Evolutionary conservation across 92 coral and sea anemone species (phyloP).

Genomic region (Actinernus sp.): DNA sequence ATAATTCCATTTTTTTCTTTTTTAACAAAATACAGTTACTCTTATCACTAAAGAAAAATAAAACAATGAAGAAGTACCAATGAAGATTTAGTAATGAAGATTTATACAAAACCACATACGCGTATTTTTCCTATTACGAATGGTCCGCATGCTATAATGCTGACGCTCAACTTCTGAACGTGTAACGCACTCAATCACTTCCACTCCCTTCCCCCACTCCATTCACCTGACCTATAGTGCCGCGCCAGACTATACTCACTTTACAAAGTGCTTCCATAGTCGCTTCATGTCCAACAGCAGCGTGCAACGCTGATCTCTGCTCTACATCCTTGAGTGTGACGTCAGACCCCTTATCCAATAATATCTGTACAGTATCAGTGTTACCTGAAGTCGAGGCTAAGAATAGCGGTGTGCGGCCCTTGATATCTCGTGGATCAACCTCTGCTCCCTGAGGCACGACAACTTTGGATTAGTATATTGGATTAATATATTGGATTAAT

Average conservation of each 20-base stretch:
- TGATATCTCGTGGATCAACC: conserved; percentile 65
- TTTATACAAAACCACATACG: too few relatives aligned
- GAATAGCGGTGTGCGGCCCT: conserved; percentile 76
- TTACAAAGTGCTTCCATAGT: conserved; percentile 77
- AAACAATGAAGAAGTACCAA: too few relatives aligned
- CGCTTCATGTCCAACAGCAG: conserved; percentile 70
- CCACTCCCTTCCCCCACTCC: neutral
- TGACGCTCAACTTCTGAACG: too few relatives aligned
- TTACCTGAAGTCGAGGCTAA: conserved; percentile 79
- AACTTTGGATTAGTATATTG: too few relatives aligned
- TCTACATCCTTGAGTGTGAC: conserved; percentile 78
- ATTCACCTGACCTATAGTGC: neutral
- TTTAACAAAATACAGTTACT: too few relatives aligned
- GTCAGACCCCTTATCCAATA: conserved; percentile 82
- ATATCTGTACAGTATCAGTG: conserved; percentile 72
- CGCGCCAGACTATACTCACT: conserved; percentile 21
- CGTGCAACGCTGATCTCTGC: conserved; percentile 78
- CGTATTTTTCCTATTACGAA: too few relatives aligned
- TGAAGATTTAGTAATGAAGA: too few relatives aligned
- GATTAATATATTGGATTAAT: too few relatives aligned
- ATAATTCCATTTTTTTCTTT: too few relatives aligned
- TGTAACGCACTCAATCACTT: neutral
- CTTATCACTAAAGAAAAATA: too few relatives aligned
- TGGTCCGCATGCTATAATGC: too few relatives aligned
- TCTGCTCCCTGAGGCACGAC: conserved; percentile 80